Percentiles rank a stretch among this genome's conserved stretches.
phyloP scores from a whole-genome alignment of 2,888 invertebrate genomes.

The Latrodectus hesperus region DNA sequence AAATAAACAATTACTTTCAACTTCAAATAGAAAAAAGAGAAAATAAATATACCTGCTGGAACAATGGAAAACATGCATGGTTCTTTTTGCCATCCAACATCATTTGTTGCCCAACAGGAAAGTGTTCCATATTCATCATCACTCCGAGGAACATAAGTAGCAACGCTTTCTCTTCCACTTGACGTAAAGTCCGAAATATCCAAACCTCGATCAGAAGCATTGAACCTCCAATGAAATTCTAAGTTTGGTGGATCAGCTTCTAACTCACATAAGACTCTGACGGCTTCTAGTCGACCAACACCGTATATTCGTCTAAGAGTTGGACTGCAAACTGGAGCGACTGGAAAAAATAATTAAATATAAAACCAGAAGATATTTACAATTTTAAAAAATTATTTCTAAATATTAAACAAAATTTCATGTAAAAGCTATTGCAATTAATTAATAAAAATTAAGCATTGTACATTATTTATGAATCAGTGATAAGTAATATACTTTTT shows the following conservation, averaged over 20 bases:
- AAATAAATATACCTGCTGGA: conserved; percentile 82
- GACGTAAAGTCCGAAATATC: conserved; percentile 77
- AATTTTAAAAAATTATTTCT: too few species aligned
- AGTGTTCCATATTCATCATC: conserved; percentile 93
- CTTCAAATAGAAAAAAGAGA: neutral
- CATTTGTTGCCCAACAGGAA: conserved; percentile 87
- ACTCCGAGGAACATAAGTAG: conserved; percentile 90
- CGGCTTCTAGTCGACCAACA: conserved; percentile 70
- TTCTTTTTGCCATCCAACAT: conserved; percentile 88
- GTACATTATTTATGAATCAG: too few species aligned
- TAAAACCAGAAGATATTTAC: too few species aligned
- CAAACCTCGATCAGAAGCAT: conserved; percentile 80
- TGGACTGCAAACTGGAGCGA: conserved; percentile 70
- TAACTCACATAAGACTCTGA: conserved; percentile 70
- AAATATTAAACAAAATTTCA: too few species aligned
- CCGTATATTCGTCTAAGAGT: conserved; percentile 70
- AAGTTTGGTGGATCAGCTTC: conserved; percentile 75
- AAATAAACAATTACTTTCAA: too few species aligned
- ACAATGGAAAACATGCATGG: conserved; percentile 94
- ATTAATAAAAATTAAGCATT: too few species aligned
- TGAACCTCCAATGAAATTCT: conserved; percentile 94
- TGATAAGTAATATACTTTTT: too few species aligned
- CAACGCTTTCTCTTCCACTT: conserved; percentile 85
- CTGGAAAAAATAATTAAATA: conserved; percentile 76
- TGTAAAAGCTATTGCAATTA: too few species aligned